Base-by-base conservation (phyloP, 2,888 invertebrate genomes). In the Carterocephalus palaemon region DNA sequence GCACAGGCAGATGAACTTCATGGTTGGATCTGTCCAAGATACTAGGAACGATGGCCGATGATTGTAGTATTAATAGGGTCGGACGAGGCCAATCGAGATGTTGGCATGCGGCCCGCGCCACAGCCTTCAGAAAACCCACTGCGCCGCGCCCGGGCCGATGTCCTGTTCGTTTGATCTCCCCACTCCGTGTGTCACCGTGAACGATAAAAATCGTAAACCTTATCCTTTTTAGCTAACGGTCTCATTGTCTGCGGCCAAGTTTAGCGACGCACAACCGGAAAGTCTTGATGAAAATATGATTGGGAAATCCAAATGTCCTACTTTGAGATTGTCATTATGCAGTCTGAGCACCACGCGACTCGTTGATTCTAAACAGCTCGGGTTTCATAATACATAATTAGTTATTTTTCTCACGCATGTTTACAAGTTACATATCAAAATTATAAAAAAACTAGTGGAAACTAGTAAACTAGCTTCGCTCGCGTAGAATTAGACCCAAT, bases 81-180 rank as follows among this genome's bases (percentile, higher is more conserved):
- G 75, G 47, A 54, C 82, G 81, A 85, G 85, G 84, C 81, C 83
- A 70, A 46, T 33, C 49, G 62, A 68, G 57, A 69, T 65, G 82
- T 85, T 86, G 82, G 85, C 86, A 86, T 86, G 86, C 86, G 85
- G 77, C 86, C 68, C 86, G 83, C 76, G 78, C 70, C 80, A 68
- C 83, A 85, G 86, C 86, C 86, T 85, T 86, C 86, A 82, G 84
- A 84, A 85, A 83, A 82, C 77, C 86, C 86, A 85, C 85, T 85
- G 85, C 75, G 75, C 60, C 57, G 59, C 59, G 75, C 64, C 66
- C 49, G 76, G 65, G 70, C 65, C 75, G 64, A 68, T 68, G 73
- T 82, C 85, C 84, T 81, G 81, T 64, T 65, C 62, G 59, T 59
- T 62, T 50, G 66, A 69, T 71, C 73, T 75, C 78, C 83, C 79